Conservation (phyloP, 1,140 invertebrate genomes). For the Solenopsis invicta region DNA sequence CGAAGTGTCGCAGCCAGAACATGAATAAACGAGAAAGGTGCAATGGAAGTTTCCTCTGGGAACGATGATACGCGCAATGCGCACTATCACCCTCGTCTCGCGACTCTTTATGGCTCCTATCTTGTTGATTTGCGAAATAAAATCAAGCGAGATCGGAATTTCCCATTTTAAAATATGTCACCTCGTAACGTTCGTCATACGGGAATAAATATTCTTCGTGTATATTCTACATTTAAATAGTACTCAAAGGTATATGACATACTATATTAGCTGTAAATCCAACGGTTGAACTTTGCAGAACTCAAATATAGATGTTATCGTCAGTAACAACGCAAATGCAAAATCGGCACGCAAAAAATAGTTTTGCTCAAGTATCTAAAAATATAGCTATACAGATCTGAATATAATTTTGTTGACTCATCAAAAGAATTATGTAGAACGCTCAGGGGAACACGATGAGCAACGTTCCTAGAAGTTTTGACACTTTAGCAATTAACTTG, state of each 20-base stretch:
- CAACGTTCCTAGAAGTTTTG: no score
- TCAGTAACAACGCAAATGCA: background rate
- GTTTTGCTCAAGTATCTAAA: no score
- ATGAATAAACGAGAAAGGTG: constrained; percentile 46
- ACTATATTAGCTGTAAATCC: background rate
- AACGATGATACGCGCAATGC: constrained; percentile 27
- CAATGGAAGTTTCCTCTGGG: constrained; percentile 25
- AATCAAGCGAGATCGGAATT: constrained; percentile 33
- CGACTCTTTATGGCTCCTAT: constrained; percentile 27
- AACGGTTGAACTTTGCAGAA: background rate
- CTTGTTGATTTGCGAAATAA: constrained; percentile 47
- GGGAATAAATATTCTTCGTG: background rate
- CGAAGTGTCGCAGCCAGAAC: constrained; percentile 52
- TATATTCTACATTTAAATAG: background rate
- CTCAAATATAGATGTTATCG: background rate
- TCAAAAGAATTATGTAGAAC: no score
- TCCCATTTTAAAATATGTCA: constrained; percentile 13
- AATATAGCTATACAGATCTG: no score
- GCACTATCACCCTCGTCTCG: background rate
- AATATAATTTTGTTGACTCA: no score
- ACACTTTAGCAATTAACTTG: no score
- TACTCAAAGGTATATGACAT: background rate
- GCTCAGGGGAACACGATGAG: no score
- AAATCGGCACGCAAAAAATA: background rate
- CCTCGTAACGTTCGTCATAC: background rate